Evolutionary conservation across 2,797 vertebrate genomes (phyloP).

Genomic region (Sebastes cheni): DNA sequence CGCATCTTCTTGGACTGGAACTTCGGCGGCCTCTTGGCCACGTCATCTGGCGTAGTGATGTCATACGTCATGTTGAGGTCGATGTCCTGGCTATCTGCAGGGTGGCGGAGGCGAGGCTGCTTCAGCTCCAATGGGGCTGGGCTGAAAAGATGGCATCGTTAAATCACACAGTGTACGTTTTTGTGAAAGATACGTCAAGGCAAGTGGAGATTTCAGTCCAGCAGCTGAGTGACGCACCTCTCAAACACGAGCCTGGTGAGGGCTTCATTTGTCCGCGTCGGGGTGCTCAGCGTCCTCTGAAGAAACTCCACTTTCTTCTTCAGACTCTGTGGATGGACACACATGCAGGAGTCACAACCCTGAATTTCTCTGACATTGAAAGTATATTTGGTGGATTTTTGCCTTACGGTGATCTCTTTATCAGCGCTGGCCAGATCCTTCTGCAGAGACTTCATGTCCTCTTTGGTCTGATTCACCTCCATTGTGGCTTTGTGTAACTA

Average conservation of each 20-base stretch:
- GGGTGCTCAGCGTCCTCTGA: conserved; percentile 92
- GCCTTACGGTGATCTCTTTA: conserved; percentile 90
- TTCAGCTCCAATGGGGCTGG: conserved; percentile 87
- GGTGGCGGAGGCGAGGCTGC: conserved; percentile 83
- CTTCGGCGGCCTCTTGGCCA: conserved; percentile 61
- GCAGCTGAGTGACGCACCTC: conserved; percentile 78
- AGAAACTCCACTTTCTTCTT: conserved; percentile 94
- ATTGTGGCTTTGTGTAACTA: conserved; percentile 85
- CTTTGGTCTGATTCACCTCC: conserved; percentile 83
- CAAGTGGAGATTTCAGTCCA: neutral
- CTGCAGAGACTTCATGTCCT: conserved; percentile 89
- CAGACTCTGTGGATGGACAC: conserved; percentile 83
- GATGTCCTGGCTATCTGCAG: conserved; percentile 80
- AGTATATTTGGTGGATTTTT: neutral
- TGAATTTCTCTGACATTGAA: neutral
- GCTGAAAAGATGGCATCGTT: conserved; percentile 67
- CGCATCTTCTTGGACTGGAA: conserved; percentile 86
- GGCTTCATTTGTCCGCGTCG: conserved; percentile 87
- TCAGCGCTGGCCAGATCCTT: conserved; percentile 90
- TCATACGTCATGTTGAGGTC: conserved; percentile 90
- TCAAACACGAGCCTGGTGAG: conserved; percentile 90
- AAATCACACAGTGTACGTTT: neutral
- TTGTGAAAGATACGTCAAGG: neutral
- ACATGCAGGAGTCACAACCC: neutral
- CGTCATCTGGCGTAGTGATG: conserved; percentile 86